phyloP scores from a whole-genome alignment of 2,888 invertebrate genomes.

The Ganaspis brasiliensis region DNA sequence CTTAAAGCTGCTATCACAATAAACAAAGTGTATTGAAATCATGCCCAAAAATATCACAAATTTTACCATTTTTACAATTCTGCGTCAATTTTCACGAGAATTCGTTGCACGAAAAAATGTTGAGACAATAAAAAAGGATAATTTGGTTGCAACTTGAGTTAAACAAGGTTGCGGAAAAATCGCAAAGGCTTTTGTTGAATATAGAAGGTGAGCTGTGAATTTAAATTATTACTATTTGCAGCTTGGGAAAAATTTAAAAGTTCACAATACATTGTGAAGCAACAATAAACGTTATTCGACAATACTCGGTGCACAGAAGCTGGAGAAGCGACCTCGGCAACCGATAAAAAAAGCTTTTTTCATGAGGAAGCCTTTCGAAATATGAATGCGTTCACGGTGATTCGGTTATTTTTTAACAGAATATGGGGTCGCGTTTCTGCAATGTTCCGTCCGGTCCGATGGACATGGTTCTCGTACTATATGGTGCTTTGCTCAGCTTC shows the following conservation, averaged over 20 bases:
- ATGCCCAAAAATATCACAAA: no score
- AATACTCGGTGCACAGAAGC: background rate
- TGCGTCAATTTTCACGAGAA: no score
- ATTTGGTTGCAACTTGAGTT: no score
- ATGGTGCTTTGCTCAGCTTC: background rate
- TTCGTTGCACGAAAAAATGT: no score
- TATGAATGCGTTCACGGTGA: conserved; percentile 66
- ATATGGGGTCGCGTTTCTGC: conserved; percentile 54
- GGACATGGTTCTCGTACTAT: conserved; percentile 60
- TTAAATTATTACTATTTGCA: no score
- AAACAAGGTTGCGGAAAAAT: no score
- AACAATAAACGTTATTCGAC: conserved; percentile 32
- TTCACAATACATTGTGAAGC: conserved; percentile 18
- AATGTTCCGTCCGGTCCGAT: conserved; percentile 65
- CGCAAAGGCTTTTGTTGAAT: no score
- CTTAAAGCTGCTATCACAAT: no score
- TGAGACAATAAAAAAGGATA: no score
- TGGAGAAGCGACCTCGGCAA: conserved; percentile 22
- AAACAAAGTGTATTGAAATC: no score
- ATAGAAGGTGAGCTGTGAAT: no score
- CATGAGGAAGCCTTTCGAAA: conserved; percentile 53
- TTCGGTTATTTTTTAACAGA: conserved; percentile 69
- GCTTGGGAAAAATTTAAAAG: background rate
- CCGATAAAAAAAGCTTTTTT: conserved; percentile 28
- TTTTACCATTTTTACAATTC: no score